A percentile compares a stretch with the other conserved stretches of the same genome.
These are phyloP conservation scores for Noctua comes DNA, from an alignment of 2,888 invertebrate genomes.

Conservation along the genomic window DNA sequence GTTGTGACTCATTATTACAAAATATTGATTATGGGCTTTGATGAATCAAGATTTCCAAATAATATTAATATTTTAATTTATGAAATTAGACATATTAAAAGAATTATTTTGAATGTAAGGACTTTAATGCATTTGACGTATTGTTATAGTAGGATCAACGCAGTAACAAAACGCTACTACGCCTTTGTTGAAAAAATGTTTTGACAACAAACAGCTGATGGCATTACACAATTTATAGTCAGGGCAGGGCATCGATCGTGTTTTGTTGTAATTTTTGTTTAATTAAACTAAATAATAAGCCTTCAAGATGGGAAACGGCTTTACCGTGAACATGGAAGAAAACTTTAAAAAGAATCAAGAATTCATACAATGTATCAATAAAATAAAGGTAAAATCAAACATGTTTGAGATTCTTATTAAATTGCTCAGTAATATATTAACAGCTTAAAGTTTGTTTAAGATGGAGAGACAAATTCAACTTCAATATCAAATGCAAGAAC, in stretches of 20 bases:
- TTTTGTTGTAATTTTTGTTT: slow-evolving; percentile 49
- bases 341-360: slow-evolving; percentile 93
- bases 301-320: slow-evolving; percentile 90
- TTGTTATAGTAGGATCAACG: background rate
- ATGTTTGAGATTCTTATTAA: background rate
- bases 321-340: slow-evolving; percentile 91
- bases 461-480: slow-evolving; percentile 95
- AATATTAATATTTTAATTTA: background rate
- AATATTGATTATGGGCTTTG: slow-evolving; percentile 36
- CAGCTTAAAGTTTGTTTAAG: slow-evolving; percentile 77
- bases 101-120: background rate
- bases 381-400: slow-evolving; percentile 89
- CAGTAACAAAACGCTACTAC: slow-evolving; percentile 43
- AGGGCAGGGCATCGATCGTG: slow-evolving; percentile 58
- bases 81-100: background rate
- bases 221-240: slow-evolving; percentile 38
- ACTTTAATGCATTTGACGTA: too few relatives aligned
- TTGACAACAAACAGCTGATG: slow-evolving; percentile 64
- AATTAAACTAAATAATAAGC: slow-evolving; percentile 40
- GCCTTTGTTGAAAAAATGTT: slow-evolving; percentile 40
- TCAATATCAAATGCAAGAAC: slow-evolving; percentile 94
- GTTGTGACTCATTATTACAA: slow-evolving; percentile 6
- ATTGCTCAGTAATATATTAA: slow-evolving; percentile 7
- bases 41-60: slow-evolving; percentile 17
- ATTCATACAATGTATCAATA: slow-evolving; percentile 92